phyloP scores from a whole-genome alignment of 2,113 vertebrate genomes.

The Hippolais icterina region DNA sequence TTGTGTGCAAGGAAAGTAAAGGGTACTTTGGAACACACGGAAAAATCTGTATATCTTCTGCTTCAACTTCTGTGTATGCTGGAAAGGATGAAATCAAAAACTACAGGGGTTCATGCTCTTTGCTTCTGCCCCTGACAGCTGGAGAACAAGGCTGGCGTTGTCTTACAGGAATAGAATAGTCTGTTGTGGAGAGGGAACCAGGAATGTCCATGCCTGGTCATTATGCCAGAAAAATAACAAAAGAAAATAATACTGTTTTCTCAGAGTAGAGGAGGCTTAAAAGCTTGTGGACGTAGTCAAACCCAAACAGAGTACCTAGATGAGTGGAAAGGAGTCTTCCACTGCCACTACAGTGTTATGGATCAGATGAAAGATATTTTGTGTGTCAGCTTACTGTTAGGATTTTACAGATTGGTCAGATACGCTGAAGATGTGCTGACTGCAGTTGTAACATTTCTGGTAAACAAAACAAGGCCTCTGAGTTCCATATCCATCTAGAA shows the following conservation, averaged over 20 bases:
- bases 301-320: neutral
- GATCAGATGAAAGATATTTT: neutral
- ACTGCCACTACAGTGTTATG: fast-evolving
- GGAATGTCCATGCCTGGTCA: neutral
- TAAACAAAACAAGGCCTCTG: neutral
- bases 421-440: neutral
- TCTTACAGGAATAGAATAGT: neutral
- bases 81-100: neutral
- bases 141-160: neutral
- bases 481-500: neutral
- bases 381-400: neutral
- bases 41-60: neutral
- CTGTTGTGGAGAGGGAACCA: neutral
- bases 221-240: neutral
- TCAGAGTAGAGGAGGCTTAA: neutral
- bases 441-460: neutral
- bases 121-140: neutral
- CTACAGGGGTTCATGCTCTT: neutral
- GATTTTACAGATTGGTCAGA: neutral
- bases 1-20: neutral
- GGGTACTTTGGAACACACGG: neutral
- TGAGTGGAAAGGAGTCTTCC: neutral
- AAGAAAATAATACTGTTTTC: neutral
- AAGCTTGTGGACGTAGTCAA: neutral
- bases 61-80: neutral